Conservation (phyloP, 2,113 vertebrate species). For the Numenius arquata region DNA sequence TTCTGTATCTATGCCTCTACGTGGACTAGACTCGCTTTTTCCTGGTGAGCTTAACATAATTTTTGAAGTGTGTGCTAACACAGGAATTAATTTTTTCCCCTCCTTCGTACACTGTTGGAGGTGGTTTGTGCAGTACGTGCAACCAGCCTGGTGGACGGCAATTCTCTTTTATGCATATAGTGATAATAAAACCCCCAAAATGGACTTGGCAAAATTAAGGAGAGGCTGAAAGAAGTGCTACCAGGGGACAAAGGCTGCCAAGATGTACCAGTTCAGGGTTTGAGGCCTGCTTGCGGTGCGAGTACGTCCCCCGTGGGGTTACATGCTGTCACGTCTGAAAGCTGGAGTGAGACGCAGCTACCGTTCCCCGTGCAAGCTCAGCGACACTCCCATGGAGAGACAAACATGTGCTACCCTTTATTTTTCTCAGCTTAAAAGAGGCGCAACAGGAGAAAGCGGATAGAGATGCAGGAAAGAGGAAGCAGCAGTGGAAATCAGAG, state of each 20-base stretch:
- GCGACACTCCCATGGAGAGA: fast-evolving
- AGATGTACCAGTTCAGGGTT: background rate
- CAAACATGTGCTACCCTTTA: no score
- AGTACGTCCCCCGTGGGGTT: background rate
- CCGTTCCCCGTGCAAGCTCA: background rate
- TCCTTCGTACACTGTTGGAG: background rate
- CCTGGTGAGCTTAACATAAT: background rate
- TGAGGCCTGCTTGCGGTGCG: fast-evolving
- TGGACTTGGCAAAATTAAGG: background rate
- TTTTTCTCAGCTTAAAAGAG: background rate
- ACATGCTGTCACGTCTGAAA: background rate
- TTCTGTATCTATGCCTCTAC: background rate
- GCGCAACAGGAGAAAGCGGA: background rate
- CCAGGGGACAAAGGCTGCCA: no score
- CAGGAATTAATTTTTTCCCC: background rate
- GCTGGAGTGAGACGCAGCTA: background rate
- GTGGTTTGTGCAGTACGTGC: background rate
- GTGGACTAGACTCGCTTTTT: background rate
- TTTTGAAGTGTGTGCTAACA: background rate
- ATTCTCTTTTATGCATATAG: background rate
- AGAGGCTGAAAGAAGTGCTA: background rate
- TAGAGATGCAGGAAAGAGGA: background rate
- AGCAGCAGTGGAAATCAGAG: background rate
- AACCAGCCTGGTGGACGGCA: background rate
- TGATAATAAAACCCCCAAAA: background rate